Percentiles rank a stretch among this genome's conserved stretches.
phyloP scores from a whole-genome alignment of 2,888 invertebrate species.

The Congeria kusceri region DNA sequence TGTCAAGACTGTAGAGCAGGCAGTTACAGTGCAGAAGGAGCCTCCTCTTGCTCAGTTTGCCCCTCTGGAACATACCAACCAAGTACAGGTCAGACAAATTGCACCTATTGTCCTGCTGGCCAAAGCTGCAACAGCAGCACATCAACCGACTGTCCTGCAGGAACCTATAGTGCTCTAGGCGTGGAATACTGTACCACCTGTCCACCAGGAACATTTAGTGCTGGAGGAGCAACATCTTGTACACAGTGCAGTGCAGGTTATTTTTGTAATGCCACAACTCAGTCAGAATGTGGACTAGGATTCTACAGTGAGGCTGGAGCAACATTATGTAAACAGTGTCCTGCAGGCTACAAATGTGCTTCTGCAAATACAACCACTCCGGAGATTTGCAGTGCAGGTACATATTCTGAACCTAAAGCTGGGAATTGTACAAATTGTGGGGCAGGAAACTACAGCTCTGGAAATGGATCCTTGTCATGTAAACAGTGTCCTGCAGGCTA shows the following conservation, averaged over 20 bases:
- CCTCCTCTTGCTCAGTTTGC: constrained; percentile 46
- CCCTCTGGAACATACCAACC: constrained; percentile 43
- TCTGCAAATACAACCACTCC: constrained; percentile 1
- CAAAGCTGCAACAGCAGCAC: constrained; percentile 73
- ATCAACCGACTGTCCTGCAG: constrained; percentile 45
- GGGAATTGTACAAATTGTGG: constrained; percentile 58
- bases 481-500: constrained; percentile 55
- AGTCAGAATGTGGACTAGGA: constrained; percentile 54
- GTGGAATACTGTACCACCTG: constrained; percentile 52
- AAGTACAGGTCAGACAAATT: constrained; percentile 51
- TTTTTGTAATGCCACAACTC: constrained; percentile 27
- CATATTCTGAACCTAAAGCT: constrained; percentile 9
- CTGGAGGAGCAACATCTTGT: constrained; percentile 67
- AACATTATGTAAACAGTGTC: not conserved
- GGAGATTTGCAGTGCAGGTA: not conserved
- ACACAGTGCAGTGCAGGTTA: constrained; percentile 54
- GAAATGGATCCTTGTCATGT: constrained; percentile 56
- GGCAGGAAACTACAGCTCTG: constrained; percentile 64
- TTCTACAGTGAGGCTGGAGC: constrained; percentile 35
- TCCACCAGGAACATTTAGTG: constrained; percentile 38
- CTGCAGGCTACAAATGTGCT: not conserved
- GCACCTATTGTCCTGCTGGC: constrained; percentile 77
- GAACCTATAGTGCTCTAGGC: constrained; percentile 59
- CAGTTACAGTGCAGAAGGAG: constrained; percentile 57
- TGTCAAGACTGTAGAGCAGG: constrained; percentile 59